Evolutionary conservation across 1,140 invertebrate species (phyloP).

Genomic region (Sinella curviseta): DNA sequence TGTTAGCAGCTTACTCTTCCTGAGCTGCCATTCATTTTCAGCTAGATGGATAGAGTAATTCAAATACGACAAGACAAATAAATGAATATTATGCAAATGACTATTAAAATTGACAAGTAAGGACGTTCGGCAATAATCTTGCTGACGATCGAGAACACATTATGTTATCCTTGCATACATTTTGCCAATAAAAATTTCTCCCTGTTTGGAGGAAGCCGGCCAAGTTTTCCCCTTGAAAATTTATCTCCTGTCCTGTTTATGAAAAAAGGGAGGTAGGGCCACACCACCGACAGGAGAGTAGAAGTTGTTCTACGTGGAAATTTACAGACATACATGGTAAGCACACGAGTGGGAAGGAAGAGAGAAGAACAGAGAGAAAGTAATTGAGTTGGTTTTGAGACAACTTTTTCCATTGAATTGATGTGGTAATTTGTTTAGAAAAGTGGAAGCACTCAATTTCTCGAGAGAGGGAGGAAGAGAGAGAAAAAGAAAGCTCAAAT

Average conservation of each 20-base stretch:
- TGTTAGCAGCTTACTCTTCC: background rate
- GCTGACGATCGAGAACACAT: background rate
- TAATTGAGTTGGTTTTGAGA: background rate
- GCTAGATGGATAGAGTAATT: background rate
- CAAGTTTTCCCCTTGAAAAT: too few species aligned
- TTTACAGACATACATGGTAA: too few species aligned
- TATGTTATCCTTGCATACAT: too few species aligned
- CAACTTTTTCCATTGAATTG: conserved; percentile 1
- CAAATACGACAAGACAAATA: background rate
- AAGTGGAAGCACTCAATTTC: background rate
- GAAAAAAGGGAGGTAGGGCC: too few species aligned
- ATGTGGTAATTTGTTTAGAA: conserved; percentile 14
- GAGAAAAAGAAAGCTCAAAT: background rate
- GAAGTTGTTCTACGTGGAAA: too few species aligned
- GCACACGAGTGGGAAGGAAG: too few species aligned
- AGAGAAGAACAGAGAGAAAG: too few species aligned
- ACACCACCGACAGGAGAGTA: too few species aligned
- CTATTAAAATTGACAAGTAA: background rate
- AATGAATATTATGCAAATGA: background rate
- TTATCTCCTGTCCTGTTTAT: too few species aligned
- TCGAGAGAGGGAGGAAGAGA: background rate
- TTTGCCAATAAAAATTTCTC: too few species aligned
- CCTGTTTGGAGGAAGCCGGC: too few species aligned
- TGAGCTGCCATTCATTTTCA: background rate
- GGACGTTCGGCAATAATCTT: background rate